Conservation (phyloP, 1,140 invertebrate genomes). For the Drosophila busckii region DNA sequence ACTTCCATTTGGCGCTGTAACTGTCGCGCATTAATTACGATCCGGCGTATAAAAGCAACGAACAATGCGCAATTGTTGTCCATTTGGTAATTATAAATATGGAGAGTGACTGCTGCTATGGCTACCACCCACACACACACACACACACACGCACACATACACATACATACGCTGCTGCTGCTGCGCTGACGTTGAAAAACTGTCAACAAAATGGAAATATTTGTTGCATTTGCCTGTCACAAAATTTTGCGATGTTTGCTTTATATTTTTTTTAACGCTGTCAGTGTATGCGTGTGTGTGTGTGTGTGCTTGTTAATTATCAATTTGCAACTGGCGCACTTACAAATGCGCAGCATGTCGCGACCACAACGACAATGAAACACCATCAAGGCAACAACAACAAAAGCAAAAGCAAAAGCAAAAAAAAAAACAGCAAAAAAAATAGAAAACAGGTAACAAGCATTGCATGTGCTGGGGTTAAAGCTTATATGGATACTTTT, state of each 20-base stretch:
- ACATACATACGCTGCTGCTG: too few relatives aligned
- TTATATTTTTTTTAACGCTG: slow-evolving; percentile 38
- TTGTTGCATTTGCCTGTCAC: slow-evolving; percentile 37
- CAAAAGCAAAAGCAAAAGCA: slow-evolving; percentile 7
- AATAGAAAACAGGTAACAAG: too few relatives aligned
- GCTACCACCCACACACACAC: slow-evolving; percentile 4
- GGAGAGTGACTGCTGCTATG: slow-evolving; percentile 47
- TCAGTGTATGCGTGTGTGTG: slow-evolving; percentile 18
- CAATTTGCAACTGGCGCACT: slow-evolving; percentile 53
- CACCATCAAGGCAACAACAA: slow-evolving; percentile 42
- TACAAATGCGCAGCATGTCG: slow-evolving; percentile 53
- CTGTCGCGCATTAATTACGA: slow-evolving; percentile 59
- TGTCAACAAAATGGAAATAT: slow-evolving; percentile 69
- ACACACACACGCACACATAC: slow-evolving; percentile 1
- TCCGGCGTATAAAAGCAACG: too few relatives aligned
- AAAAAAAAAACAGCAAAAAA: not conserved
- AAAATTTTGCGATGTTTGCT: slow-evolving; percentile 34
- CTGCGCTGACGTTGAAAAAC: slow-evolving; percentile 43
- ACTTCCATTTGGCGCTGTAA: slow-evolving; percentile 13
- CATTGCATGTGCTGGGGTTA: not conserved
- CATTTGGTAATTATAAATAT: slow-evolving; percentile 75
- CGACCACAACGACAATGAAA: slow-evolving; percentile 72
- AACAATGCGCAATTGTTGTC: slow-evolving; percentile 60
- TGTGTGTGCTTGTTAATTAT: slow-evolving; percentile 58
- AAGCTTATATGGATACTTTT: not conserved